Conservation (phyloP, 2,888 invertebrate species). For the Gordius sp. region DNA sequence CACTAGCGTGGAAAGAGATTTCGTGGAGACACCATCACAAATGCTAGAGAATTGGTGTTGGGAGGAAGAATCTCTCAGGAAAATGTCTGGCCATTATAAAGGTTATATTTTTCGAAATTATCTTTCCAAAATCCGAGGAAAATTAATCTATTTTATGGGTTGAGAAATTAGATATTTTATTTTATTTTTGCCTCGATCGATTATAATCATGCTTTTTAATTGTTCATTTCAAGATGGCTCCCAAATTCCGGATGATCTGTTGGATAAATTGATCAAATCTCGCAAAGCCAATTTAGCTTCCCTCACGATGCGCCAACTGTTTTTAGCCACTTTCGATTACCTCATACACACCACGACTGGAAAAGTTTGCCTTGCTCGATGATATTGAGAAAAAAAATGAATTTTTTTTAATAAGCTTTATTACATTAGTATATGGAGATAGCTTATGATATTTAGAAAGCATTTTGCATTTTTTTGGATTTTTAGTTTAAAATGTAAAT, state of each 20-base stretch:
- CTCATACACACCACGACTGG: slow-evolving; percentile 27
- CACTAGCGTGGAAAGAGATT: slow-evolving; percentile 32
- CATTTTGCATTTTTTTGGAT: too few species aligned
- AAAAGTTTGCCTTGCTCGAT: neutral
- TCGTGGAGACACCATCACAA: slow-evolving; percentile 34
- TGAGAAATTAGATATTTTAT: too few species aligned
- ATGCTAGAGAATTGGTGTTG: slow-evolving; percentile 35
- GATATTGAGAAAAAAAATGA: too few species aligned
- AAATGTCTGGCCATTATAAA: slow-evolving; percentile 31
- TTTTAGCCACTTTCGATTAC: slow-evolving; percentile 32
- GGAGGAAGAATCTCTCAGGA: slow-evolving; percentile 30
- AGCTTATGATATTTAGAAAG: too few species aligned
- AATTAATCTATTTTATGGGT: too few species aligned
- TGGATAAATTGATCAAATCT: slow-evolving; percentile 29
- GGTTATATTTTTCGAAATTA: too few species aligned
- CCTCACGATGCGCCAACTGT: slow-evolving; percentile 31
- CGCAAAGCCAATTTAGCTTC: slow-evolving; percentile 31
- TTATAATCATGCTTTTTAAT: neutral
- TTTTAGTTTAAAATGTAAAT: too few species aligned
- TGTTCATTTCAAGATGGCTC: slow-evolving; percentile 21
- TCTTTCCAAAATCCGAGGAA: too few species aligned
- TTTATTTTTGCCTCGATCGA: too few species aligned
- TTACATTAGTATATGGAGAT: too few species aligned
- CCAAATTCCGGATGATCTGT: slow-evolving; percentile 29
- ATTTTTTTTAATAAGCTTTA: neutral